Conservation (phyloP, 2,888 invertebrate genomes). For the Smittia aterrima region DNA sequence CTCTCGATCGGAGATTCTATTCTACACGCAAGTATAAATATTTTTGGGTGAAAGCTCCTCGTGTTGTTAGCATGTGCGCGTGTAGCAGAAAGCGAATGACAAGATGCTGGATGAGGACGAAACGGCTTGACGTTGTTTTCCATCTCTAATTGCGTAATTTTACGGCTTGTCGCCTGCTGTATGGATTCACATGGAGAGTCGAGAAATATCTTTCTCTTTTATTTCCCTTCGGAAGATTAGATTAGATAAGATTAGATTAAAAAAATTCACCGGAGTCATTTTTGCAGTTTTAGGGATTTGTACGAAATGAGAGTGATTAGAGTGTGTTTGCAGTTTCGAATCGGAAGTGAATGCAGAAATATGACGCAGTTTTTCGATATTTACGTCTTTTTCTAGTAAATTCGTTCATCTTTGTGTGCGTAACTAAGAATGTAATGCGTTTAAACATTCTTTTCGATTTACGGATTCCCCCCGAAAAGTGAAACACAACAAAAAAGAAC, state of each 20-base stretch:
- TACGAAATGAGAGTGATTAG: no score
- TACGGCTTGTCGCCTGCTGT: no score
- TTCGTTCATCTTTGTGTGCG: background rate
- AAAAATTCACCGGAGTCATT: no score
- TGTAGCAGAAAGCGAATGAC: background rate
- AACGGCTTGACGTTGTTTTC: background rate
- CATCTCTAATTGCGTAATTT: background rate
- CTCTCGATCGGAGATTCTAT: background rate
- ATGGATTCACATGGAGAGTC: background rate
- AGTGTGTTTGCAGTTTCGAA: no score
- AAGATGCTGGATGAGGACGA: background rate
- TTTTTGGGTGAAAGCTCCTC: background rate
- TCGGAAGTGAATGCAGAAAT: no score
- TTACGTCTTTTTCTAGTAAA: background rate
- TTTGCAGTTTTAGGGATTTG: no score
- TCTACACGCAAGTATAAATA: background rate
- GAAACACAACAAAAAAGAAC: background rate
- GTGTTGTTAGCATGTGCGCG: slow-evolving; percentile 1
- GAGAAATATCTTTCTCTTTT: background rate
- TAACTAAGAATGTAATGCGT: background rate
- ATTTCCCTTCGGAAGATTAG: no score
- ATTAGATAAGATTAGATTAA: no score
- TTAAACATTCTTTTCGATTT: background rate
- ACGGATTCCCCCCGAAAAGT: no score
- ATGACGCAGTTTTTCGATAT: background rate